Conservation (phyloP, 1,140 invertebrate species). For the Paraescarpia echinospica region DNA sequence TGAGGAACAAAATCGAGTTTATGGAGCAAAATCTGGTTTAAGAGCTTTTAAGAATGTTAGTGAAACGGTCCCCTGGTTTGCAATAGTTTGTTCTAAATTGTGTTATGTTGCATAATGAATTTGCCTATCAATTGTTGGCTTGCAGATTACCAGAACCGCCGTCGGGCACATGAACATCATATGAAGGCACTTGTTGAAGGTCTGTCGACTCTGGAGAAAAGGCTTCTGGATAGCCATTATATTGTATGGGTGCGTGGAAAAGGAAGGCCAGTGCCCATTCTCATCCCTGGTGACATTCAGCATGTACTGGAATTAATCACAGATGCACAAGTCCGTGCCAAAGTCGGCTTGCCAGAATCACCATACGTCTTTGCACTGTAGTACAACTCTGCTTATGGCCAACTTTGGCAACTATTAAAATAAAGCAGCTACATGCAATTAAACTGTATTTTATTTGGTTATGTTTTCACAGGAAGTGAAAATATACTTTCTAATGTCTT, state of each 20-base stretch:
- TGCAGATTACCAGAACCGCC: conserved; percentile 3
- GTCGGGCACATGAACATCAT: not conserved
- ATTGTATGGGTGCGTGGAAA: not conserved
- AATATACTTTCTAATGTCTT: not conserved
- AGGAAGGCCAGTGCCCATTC: conserved; percentile 12
- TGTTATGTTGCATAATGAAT: not conserved
- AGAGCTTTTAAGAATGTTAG: too few relatives aligned
- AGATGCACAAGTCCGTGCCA: not conserved
- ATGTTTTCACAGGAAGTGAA: too few relatives aligned
- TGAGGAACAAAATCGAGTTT: too few relatives aligned
- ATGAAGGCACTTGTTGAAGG: not conserved
- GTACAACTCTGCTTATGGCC: too few relatives aligned
- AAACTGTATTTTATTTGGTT: too few relatives aligned
- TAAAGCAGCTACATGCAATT: too few relatives aligned
- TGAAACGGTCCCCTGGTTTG: too few relatives aligned
- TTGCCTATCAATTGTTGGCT: not conserved
- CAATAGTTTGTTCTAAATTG: too few relatives aligned
- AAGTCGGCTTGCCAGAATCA: not conserved
- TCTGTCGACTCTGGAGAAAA: not conserved
- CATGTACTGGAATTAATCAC: not conserved
- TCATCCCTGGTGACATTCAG: conserved; percentile 4
- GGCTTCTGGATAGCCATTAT: not conserved
- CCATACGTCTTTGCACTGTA: not conserved
- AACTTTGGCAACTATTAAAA: too few relatives aligned
- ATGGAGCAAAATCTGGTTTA: too few relatives aligned